Evolutionary conservation across 2,888 invertebrate species (phyloP), one percentile per base, ranked within the genome.

Genomic region (Agonopterix subpropinquella): DNA sequence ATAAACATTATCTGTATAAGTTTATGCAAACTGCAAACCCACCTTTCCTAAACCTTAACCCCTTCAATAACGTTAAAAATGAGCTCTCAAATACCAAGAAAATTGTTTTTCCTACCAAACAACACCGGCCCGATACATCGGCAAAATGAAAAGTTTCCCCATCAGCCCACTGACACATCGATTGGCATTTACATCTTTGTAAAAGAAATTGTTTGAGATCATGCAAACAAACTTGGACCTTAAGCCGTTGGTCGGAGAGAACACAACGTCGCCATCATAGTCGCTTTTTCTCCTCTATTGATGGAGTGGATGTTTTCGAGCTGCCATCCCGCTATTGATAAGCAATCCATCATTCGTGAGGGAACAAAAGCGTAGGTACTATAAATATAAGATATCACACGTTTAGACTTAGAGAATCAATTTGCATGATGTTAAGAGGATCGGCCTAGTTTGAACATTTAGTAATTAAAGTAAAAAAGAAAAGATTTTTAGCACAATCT

Each of bases 121-220:
- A 15, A 71, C 59, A 68, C 63, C 28, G 28, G 64, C 64, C 57
- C 73, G 70, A 74, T 77, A 80, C 78, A 78, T 77, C 72, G 75
- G 67, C 75, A 77, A 82, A 85, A 86, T 85, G 80, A 84, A 86
- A 86, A 86, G 84, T 84, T 84, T 82, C 70, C 76, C 80, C 76
- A 85, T 83, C 82, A 80, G 64, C 77, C 69, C 67, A 74, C 80
- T 84, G 86, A 85, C 84, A 83, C 79, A 73, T 82, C 79, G 84
- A 83, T 75, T 83, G 82, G 78, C 82, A 78, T 83, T 79, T 79
- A 84, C 83, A 85, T 86, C 82, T 85, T 81, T 75, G 77, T 82
- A 69, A 70, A 76, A 75, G 44, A 13, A 49, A 49, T 48, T 44
- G 48, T 43, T 48, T 9, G 13, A 41, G 35, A 41, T 45, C 18